Evolutionary conservation across 1,140 invertebrate genomes (phyloP).

Genomic region (Eriocheir sinensis): DNA sequence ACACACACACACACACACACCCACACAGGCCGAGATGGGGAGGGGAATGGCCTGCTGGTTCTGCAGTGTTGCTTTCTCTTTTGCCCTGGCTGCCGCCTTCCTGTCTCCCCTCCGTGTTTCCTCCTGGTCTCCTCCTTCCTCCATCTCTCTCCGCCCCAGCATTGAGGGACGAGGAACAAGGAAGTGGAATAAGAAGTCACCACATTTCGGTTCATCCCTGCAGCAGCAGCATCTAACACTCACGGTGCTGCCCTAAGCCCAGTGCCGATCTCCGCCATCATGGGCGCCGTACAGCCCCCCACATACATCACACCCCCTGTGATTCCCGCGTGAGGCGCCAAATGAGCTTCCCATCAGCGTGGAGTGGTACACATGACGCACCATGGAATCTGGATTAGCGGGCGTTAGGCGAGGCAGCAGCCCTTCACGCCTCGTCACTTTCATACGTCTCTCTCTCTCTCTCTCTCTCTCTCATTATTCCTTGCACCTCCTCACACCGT

Average conservation of each 20-base stretch:
- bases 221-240: background rate
- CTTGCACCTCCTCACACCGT: background rate
- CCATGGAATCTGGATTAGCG: background rate
- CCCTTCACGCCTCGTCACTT: background rate
- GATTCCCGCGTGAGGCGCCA: background rate
- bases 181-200: background rate
- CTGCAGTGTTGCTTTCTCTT: background rate
- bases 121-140: too few relatives aligned
- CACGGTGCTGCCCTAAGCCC: too few relatives aligned
- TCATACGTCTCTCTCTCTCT: background rate
- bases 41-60: background rate
- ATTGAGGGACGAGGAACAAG: too few relatives aligned
- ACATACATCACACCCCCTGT: background rate
- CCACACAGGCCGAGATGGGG: background rate
- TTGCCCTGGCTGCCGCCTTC: background rate
- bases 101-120: background rate
- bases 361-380: background rate
- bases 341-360: background rate
- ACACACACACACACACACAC: conserved; percentile 49
- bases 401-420: background rate
- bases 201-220: background rate
- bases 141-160: too few relatives aligned
- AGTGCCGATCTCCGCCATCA: background rate
- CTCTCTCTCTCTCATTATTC: background rate
- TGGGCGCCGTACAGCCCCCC: background rate